Conservation (phyloP, 2,113 vertebrate species). For the Neolamprologus hecqui region DNA sequence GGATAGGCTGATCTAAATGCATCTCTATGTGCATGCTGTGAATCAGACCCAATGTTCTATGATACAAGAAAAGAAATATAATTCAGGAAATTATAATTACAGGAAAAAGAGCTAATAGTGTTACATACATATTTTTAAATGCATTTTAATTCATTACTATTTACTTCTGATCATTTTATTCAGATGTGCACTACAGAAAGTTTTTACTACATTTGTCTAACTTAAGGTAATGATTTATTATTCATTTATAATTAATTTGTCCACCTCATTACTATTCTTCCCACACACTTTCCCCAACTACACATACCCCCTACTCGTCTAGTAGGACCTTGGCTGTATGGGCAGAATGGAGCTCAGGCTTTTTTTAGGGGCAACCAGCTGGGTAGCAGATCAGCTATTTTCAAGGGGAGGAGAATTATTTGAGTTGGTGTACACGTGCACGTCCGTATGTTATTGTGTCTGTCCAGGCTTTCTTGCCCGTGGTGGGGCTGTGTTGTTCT, state of each 20-base stretch:
- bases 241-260: neutral
- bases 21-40: conserved; percentile 36
- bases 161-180: neutral
- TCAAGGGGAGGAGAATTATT: conserved; percentile 29
- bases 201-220: conserved; percentile 8
- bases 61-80: neutral
- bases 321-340: neutral
- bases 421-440: conserved; percentile 22
- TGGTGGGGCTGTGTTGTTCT: conserved; percentile 17
- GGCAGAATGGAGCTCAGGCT: neutral
- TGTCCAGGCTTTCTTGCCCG: conserved; percentile 4
- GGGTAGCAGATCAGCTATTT: conserved; percentile 28
- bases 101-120: neutral
- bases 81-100: neutral
- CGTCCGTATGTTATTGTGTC: conserved; percentile 2
- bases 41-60: conserved; percentile 39
- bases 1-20: conserved; percentile 39
- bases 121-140: neutral
- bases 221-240: neutral
- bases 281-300: neutral
- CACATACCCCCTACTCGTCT: neutral
- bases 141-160: neutral
- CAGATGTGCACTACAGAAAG: conserved; percentile 45
- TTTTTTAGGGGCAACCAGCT: conserved; percentile 48
- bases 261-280: neutral